phyloP scores from a whole-genome alignment of 2,113 vertebrate genomes.

The Oryzias celebensis region DNA sequence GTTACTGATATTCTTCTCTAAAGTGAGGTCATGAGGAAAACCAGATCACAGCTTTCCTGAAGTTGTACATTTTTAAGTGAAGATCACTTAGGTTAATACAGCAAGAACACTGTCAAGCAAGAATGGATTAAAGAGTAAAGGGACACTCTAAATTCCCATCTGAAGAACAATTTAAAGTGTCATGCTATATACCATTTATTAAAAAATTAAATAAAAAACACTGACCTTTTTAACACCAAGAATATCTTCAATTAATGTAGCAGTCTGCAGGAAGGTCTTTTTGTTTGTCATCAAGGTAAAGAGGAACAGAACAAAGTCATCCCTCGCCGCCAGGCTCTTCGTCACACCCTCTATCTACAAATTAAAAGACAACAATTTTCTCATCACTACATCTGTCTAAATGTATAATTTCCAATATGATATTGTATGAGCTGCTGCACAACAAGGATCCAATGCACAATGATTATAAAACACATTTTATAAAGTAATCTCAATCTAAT shows the following conservation, averaged over 20 bases:
- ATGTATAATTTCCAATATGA: background rate
- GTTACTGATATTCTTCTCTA: too few relatives aligned
- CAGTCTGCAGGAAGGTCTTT: slow-evolving; percentile 94
- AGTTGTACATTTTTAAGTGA: too few relatives aligned
- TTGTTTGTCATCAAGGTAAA: slow-evolving; percentile 97
- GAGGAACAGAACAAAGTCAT: slow-evolving; percentile 92
- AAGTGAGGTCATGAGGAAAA: too few relatives aligned
- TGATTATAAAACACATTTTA: too few relatives aligned
- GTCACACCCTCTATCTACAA: slow-evolving; percentile 89
- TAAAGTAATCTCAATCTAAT: too few relatives aligned
- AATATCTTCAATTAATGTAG: slow-evolving; percentile 94
- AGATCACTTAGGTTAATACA: too few relatives aligned
- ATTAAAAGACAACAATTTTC: background rate
- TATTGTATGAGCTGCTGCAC: too few relatives aligned
- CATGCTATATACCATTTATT: background rate
- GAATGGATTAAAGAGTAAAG: background rate
- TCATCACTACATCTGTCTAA: background rate
- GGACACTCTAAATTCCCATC: background rate
- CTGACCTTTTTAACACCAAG: slow-evolving; percentile 94
- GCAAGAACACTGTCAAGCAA: too few relatives aligned
- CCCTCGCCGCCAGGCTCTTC: slow-evolving; percentile 88
- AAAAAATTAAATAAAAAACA: background rate
- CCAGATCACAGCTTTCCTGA: too few relatives aligned
- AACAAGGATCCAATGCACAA: too few relatives aligned
- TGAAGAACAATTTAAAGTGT: background rate